A percentile compares a stretch with the other conserved stretches of the same genome.
These are phyloP conservation scores for Hoplostethus atlanticus DNA, from an alignment of 2,797 vertebrate species.

Conservation along the genomic window DNA sequence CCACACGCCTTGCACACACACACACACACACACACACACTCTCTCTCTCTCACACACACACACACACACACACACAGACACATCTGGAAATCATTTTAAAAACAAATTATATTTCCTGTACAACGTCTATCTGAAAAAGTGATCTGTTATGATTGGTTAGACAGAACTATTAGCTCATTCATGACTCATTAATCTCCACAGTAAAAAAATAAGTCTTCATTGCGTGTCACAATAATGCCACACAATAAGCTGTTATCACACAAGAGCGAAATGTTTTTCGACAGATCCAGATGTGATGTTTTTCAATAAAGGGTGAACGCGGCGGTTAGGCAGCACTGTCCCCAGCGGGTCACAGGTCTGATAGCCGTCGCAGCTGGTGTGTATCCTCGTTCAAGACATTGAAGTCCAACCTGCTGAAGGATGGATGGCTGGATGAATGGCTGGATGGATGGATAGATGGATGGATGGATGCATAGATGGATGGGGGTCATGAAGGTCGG, in stretches of 20 bases:
- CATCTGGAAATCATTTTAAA: neutral
- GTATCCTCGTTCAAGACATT: too few relatives aligned
- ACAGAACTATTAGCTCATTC: neutral
- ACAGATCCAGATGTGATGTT: neutral
- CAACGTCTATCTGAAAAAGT: neutral
- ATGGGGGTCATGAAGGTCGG: too few relatives aligned
- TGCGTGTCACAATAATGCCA: neutral
- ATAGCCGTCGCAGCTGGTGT: too few relatives aligned
- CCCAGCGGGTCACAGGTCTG: too few relatives aligned
- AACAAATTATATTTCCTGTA: neutral
- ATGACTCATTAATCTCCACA: neutral
- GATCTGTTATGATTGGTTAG: neutral
- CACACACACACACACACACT: neutral
- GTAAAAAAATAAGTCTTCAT: neutral
- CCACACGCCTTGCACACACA: too few relatives aligned
- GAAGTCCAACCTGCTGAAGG: too few relatives aligned
- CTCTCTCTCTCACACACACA: slow-evolving; percentile 1
- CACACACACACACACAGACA: slow-evolving; percentile 4
- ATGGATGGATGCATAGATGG: too few relatives aligned
- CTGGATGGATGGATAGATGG: too few relatives aligned
- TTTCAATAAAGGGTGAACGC: neutral
- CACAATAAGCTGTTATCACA: neutral
- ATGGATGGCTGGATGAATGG: too few relatives aligned
- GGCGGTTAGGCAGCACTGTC: too few relatives aligned
- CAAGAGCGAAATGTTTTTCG: too few relatives aligned